These are phyloP conservation scores for Hypanus sabinus DNA, from an alignment of 2,113 vertebrate genomes.

Conservation along the genomic window DNA sequence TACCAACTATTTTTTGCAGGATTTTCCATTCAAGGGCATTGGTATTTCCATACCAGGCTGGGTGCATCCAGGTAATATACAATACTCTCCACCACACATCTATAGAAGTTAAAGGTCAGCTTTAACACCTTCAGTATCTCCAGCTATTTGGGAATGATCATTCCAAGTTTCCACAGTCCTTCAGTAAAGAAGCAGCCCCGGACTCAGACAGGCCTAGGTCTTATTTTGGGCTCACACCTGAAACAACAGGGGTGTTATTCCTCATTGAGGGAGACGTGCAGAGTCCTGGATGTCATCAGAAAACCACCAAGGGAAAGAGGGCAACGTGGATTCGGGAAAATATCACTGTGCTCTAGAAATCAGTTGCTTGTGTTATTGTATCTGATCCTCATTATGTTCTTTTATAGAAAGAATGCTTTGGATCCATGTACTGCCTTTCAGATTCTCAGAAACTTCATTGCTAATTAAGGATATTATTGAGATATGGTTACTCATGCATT, in stretches of 20 bases:
- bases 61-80: no score
- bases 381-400: not conserved
- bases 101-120: no score
- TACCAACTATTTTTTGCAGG: no score
- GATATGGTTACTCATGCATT: not conserved
- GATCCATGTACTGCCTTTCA: not conserved
- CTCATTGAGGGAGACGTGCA: not conserved
- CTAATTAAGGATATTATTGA: not conserved
- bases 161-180: not conserved
- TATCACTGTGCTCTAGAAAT: not conserved
- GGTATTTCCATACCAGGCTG: no score
- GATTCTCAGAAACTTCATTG: no score
- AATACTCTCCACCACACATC: no score
- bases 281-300: not conserved
- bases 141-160: not conserved
- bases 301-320: not conserved
- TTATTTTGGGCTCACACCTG: not conserved
- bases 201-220: no score
- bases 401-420: not conserved
- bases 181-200: not conserved
- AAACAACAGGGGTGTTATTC: not conserved
- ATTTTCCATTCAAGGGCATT: no score
- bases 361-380: not conserved
- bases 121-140: not conserved
- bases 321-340: not conserved